Percentiles rank a stretch among this genome's conserved stretches.
These are phyloP conservation scores for Anolis sagrei DNA, from an alignment of 2,113 vertebrate genomes.

Conservation along the genomic window DNA sequence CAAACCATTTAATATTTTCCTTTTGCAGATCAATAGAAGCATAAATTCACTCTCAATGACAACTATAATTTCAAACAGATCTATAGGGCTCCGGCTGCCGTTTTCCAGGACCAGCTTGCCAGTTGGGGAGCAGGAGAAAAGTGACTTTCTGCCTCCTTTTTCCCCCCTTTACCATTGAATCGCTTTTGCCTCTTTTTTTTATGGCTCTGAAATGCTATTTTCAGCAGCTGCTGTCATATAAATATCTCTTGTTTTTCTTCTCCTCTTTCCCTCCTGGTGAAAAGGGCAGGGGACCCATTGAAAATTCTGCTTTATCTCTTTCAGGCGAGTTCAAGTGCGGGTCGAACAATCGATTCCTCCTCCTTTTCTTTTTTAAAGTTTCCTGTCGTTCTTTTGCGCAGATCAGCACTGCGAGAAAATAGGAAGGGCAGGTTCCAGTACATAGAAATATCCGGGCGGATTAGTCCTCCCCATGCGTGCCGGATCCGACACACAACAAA, in stretches of 20 bases:
- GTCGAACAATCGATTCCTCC: slow-evolving; percentile 94
- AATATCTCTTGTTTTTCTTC: slow-evolving; percentile 89
- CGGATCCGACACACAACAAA: background rate
- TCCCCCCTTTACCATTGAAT: slow-evolving; percentile 76
- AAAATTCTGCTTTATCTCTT: slow-evolving; percentile 92
- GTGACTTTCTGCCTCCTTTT: slow-evolving; percentile 77
- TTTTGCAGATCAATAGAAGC: slow-evolving; percentile 95
- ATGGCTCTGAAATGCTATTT: slow-evolving; percentile 87
- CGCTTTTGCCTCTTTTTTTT: slow-evolving; percentile 77
- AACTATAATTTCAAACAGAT: slow-evolving; percentile 99
- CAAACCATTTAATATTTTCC: slow-evolving; percentile 99
- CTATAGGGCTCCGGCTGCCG: slow-evolving; percentile 86
- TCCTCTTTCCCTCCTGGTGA: slow-evolving; percentile 86
- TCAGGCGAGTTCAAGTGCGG: slow-evolving; percentile 94
- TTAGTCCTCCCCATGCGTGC: background rate
- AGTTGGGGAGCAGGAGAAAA: slow-evolving; percentile 74
- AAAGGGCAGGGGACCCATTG: slow-evolving; percentile 88
- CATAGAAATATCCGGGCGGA: slow-evolving; percentile 64
- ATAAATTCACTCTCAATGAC: slow-evolving; percentile 99
- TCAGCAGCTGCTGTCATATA: slow-evolving; percentile 88
- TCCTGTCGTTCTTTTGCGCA: slow-evolving; percentile 92
- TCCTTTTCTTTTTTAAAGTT: slow-evolving; percentile 90
- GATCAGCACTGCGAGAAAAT: slow-evolving; percentile 89
- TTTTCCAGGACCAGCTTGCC: slow-evolving; percentile 76
- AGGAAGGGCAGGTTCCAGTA: slow-evolving; percentile 86